Evolutionary conservation across 2,888 invertebrate genomes (phyloP).

Genomic region (Harpalus rubripes): DNA sequence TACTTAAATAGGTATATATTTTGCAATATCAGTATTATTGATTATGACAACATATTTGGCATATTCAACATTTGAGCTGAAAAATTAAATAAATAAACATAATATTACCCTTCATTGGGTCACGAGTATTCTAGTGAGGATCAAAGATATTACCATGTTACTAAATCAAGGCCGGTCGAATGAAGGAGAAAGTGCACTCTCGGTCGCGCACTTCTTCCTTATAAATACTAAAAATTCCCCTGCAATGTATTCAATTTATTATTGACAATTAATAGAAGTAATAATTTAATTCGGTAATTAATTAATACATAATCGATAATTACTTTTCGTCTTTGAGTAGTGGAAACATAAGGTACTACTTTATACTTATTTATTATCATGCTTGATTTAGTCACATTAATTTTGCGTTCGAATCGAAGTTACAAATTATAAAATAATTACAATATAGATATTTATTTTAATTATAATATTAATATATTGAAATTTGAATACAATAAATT

Average conservation of each 20-base stretch:
- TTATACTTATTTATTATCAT: too few relatives aligned
- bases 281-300: neutral
- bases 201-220: neutral
- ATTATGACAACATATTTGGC: neutral
- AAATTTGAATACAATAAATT: too few relatives aligned
- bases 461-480: too few relatives aligned
- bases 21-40: neutral
- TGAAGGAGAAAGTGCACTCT: slow-evolving; percentile 1
- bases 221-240: neutral
- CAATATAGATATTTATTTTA: too few relatives aligned
- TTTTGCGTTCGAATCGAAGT: too few relatives aligned
- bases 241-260: neutral
- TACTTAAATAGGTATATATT: too few relatives aligned
- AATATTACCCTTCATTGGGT: slow-evolving; percentile 2
- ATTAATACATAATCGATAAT: neutral
- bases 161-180: slow-evolving; percentile 1
- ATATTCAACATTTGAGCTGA: too few relatives aligned
- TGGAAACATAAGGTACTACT: too few relatives aligned
- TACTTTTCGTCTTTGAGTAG: too few relatives aligned
- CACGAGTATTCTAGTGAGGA: neutral
- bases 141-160: slow-evolving; percentile 3
- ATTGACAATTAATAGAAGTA: neutral
- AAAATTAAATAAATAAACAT: neutral
- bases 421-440: too few relatives aligned
- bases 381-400: too few relatives aligned